Conservation (phyloP, 2,113 vertebrate species). For the Lontra canadensis region DNA sequence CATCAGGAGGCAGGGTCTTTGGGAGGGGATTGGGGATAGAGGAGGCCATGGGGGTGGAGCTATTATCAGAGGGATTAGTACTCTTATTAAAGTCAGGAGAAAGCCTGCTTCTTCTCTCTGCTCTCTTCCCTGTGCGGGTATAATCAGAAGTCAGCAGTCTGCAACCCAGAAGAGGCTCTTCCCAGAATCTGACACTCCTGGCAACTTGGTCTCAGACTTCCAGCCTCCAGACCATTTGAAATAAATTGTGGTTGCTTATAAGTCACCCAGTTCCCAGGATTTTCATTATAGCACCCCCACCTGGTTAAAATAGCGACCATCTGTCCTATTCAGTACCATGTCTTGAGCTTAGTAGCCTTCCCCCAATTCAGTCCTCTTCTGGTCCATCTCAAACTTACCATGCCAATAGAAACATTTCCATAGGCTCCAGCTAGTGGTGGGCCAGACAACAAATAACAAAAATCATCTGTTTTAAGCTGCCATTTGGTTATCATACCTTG, state of each 20-base stretch:
- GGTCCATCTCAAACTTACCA: background rate
- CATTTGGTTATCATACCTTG: background rate
- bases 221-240: background rate
- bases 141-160: background rate
- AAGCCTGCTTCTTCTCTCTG: background rate
- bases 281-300: background rate
- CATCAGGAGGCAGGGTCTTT: background rate
- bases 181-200: background rate
- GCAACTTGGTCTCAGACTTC: background rate
- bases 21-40: background rate
- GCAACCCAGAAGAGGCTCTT: background rate
- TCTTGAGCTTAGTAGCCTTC: background rate
- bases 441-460: background rate
- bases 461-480: background rate
- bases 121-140: background rate
- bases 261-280: background rate
- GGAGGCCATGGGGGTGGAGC: background rate
- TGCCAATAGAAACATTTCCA: background rate
- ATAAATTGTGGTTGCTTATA: background rate
- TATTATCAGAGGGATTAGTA: background rate
- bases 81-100: background rate
- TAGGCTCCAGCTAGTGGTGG: background rate
- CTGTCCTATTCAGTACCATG: background rate
- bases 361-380: background rate
- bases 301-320: background rate